A percentile compares a stretch with the other conserved stretches of the same genome.
Evolutionary conservation across 2,113 vertebrate genomes (phyloP).

Genomic region (Plestiodon gilberti): DNA sequence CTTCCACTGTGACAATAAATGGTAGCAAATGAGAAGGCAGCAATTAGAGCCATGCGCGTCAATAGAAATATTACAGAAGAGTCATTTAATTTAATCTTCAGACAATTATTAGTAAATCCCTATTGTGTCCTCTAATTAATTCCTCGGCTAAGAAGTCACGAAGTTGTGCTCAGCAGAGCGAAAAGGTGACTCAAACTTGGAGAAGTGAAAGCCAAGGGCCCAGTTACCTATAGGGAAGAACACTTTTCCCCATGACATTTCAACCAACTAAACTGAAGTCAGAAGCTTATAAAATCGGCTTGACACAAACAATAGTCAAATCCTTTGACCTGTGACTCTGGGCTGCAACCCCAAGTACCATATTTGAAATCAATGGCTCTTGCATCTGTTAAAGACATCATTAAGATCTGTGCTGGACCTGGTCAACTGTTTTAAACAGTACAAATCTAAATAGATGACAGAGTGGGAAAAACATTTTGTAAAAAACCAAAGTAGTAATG

Average conservation of each 20-base stretch:
- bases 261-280: conserved; percentile 36
- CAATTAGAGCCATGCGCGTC: conserved; percentile 6
- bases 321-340: conserved; percentile 60
- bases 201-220: conserved; percentile 60
- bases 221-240: conserved; percentile 49
- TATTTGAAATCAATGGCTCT: background rate
- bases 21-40: background rate
- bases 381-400: background rate
- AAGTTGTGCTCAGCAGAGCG: conserved; percentile 66
- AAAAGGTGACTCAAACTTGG: conserved; percentile 64
- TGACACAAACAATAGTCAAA: conserved; percentile 50
- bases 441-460: background rate
- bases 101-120: conserved; percentile 52
- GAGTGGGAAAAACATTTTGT: background rate
- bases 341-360: background rate
- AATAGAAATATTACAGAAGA: conserved; percentile 33
- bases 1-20: background rate
- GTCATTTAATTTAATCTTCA: conserved; percentile 50
- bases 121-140: conserved; percentile 58
- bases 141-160: conserved; percentile 66
- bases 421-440: no score
- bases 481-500: background rate
- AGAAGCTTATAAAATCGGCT: conserved; percentile 40
- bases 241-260: conserved; percentile 54
- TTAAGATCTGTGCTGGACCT: background rate